Percentiles rank a stretch among this genome's conserved stretches.
These are phyloP conservation scores for Tetramorium bicarinatum DNA, from an alignment of 2,888 invertebrate genomes.

Conservation along the genomic window DNA sequence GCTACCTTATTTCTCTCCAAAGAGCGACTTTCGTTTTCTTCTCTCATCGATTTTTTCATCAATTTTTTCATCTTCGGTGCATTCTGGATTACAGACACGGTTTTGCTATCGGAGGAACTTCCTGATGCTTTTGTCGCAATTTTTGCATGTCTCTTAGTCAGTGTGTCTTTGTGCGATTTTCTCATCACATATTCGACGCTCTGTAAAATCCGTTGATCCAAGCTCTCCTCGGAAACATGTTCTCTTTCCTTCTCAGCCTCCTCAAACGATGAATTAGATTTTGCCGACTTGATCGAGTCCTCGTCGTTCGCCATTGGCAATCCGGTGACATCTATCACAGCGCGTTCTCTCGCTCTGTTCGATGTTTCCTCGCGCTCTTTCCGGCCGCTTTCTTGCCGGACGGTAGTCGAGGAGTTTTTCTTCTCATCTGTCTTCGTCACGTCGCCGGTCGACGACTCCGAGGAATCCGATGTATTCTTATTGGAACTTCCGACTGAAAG, in stretches of 20 bases:
- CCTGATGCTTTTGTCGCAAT: not conserved
- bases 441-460: constrained; percentile 42
- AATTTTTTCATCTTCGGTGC: not conserved
- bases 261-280: constrained; percentile 19
- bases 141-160: constrained; percentile 44
- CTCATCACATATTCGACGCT: constrained; percentile 54
- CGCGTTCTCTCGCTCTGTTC: constrained; percentile 1
- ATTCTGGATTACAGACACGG: no score
- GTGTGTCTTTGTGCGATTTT: constrained; percentile 62
- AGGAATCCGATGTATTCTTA: constrained; percentile 17
- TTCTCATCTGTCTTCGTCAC: constrained; percentile 29
- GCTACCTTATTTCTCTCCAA: constrained; percentile 30
- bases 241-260: not conserved
- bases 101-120: not conserved
- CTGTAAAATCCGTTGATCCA: constrained; percentile 32
- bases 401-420: constrained; percentile 45
- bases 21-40: not conserved
- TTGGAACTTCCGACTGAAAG: constrained; percentile 10
- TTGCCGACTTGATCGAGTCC: not conserved
- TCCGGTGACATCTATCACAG: constrained; percentile 26
- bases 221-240: constrained; percentile 26
- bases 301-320: not conserved
- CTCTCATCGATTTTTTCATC: not conserved
- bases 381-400: constrained; percentile 15
- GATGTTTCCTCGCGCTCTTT: constrained; percentile 25